These are phyloP conservation scores for Puntigrus tetrazona DNA, from an alignment of 2,113 vertebrate species.

Conservation along the genomic window DNA sequence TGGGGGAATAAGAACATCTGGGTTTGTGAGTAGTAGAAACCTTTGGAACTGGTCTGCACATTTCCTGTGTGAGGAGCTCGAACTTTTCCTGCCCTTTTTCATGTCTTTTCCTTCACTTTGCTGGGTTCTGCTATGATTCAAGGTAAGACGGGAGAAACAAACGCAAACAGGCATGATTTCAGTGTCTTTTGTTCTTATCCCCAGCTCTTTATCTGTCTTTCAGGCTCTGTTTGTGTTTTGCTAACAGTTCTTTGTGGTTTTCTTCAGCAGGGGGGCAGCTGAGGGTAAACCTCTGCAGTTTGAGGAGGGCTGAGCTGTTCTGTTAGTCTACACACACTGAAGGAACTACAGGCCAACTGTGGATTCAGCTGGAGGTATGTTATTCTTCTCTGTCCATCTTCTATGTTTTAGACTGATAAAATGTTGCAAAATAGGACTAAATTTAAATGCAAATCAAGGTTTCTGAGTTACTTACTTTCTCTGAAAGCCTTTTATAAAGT, in stretches of 20 bases:
- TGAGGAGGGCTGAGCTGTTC: constrained; percentile 34
- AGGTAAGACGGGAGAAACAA: constrained; percentile 64
- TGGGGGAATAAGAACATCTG: constrained; percentile 84
- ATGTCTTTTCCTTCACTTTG: constrained; percentile 42
- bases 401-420: constrained; percentile 37
- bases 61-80: constrained; percentile 78
- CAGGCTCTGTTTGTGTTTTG: constrained; percentile 49
- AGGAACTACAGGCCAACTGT: constrained; percentile 54
- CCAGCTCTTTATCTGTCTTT: constrained; percentile 52
- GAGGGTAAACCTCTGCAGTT: constrained; percentile 42
- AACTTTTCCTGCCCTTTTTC: constrained; percentile 57
- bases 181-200: constrained; percentile 52
- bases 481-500: constrained; percentile 27
- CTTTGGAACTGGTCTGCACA: constrained; percentile 69
- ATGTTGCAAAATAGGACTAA: not conserved
- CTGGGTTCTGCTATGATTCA: constrained; percentile 37
- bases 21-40: constrained; percentile 70
- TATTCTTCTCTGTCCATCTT: constrained; percentile 15
- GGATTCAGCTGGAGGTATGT: constrained; percentile 69
- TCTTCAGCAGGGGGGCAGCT: constrained; percentile 53
- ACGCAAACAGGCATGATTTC: constrained; percentile 50
- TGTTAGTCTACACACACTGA: constrained; percentile 48
- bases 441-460: constrained; percentile 8
- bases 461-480: constrained; percentile 36
- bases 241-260: constrained; percentile 38